Evolutionary conservation across 2,888 invertebrate genomes (phyloP).

Genomic region (Nowickia ferox): DNA sequence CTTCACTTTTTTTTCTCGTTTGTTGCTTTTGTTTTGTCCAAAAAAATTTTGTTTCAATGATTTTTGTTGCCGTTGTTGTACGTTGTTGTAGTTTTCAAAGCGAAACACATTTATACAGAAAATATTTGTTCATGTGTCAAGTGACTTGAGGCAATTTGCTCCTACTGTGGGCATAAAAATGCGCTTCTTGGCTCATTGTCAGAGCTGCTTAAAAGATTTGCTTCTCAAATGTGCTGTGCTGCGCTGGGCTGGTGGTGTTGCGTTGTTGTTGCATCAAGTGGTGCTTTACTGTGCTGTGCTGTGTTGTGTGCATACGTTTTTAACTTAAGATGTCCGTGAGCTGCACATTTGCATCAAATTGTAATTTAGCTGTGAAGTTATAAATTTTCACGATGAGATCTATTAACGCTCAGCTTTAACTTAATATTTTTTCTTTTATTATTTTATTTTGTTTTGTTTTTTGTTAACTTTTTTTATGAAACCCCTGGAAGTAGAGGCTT

Average conservation of each 20-base stretch:
- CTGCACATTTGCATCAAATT: slow-evolving; percentile 74
- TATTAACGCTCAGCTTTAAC: slow-evolving; percentile 78
- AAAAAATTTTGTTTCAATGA: slow-evolving; percentile 11
- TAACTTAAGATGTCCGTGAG: slow-evolving; percentile 62
- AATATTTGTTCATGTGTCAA: slow-evolving; percentile 77
- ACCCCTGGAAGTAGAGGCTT: slow-evolving; percentile 36
- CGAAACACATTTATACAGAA: slow-evolving; percentile 72
- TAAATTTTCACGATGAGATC: slow-evolving; percentile 79
- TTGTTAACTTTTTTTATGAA: slow-evolving; percentile 17
- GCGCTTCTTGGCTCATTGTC: slow-evolving; percentile 70
- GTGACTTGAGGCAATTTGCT: slow-evolving; percentile 79
- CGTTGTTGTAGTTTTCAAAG: slow-evolving; percentile 48
- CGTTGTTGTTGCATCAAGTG: slow-evolving; percentile 32
- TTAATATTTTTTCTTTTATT: slow-evolving; percentile 61
- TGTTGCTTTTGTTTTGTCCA: slow-evolving; percentile 61
- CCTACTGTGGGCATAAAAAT: slow-evolving; percentile 76
- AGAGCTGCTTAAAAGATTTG: slow-evolving; percentile 67
- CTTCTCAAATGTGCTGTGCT: slow-evolving; percentile 50
- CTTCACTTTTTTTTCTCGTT: slow-evolving; percentile 40
- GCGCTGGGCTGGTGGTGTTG: slow-evolving; percentile 29
- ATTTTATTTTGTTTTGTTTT: slow-evolving; percentile 21
- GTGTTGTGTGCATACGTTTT: slow-evolving; percentile 64
- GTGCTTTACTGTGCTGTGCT: neutral
- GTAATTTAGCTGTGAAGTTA: slow-evolving; percentile 75
- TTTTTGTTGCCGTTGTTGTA: slow-evolving; percentile 40